Evolutionary conservation across 2,113 vertebrate species (phyloP), one percentile per base, ranked within the genome.

Genomic region (Leucosticte australis): DNA sequence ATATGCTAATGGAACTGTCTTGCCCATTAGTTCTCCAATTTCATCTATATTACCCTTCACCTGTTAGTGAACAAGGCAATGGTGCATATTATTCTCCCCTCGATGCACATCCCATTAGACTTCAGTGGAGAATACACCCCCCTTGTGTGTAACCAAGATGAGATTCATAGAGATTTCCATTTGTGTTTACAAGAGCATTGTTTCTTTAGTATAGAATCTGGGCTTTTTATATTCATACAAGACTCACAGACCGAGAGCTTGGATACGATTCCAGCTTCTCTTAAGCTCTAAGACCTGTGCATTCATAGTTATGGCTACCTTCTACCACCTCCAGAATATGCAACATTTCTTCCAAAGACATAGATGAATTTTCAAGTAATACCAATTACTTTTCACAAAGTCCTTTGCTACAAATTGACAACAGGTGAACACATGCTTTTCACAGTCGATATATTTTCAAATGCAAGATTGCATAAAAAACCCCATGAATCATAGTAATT

Each of bases 11-110:
- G 81, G 28, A 93, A 92, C 84, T 83, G 68, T 57, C 92, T 94
- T 97, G 75, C 82, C 85, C 93, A 89, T 97, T 97, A 95, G 94
- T 94, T 96, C 84, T 95, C 78, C 86, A 67, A 75, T 96, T 89
- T 96, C 91, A 96, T 96, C 89, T 92, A 27, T 83, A 97, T 97
- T 94, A 94, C 65, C 78, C 81, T 97, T 97, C 95, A 95, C 97
- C 94, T 96, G 96, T 94, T 97, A 93, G 93, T 26, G 69, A 91
- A 89, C 68, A 86, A 92, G 86, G 94, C 92, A 97, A 91, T 78
- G 92, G 80, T 2, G 52, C 80, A 86, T 73, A 96, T 95, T 90
- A 96, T 94, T 95, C 82, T 85, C 52, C 89, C 90, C 92, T 93
- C 89, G 68, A 90, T 95, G 92, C 93, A 96, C 17, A 95, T 80